A percentile compares a stretch with the other conserved stretches of the same genome.
phyloP scores from a whole-genome alignment of 1,140 invertebrate species.

The Pseudoatta argentina region DNA sequence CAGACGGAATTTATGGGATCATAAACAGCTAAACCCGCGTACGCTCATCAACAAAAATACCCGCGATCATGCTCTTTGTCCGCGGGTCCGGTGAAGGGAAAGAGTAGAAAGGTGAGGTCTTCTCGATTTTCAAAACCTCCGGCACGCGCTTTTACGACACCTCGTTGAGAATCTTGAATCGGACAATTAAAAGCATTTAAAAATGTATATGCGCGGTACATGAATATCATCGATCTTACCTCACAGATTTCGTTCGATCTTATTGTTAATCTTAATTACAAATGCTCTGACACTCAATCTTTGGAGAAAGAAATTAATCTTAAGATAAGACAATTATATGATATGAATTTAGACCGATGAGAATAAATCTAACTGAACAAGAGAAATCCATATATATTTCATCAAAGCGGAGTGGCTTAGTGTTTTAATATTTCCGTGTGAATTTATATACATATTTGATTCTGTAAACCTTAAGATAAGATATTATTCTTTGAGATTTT shows the following conservation, averaged over 20 bases:
- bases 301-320: background rate
- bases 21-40: slow-evolving; percentile 61
- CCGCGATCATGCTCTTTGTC: slow-evolving; percentile 50
- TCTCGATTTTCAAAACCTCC: slow-evolving; percentile 62
- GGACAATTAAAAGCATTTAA: slow-evolving; percentile 56
- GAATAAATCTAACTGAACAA: too few species aligned
- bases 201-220: background rate
- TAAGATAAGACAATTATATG: background rate
- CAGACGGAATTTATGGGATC: slow-evolving; percentile 72
- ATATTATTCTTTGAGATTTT: background rate
- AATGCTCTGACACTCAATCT: slow-evolving; percentile 4
- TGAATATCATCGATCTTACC: slow-evolving; percentile 17
- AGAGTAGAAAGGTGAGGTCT: background rate
- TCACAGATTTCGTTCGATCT: too few species aligned
- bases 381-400: too few species aligned
- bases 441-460: too few species aligned
- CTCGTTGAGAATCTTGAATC: background rate
- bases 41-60: slow-evolving; percentile 74
- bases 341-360: too few species aligned
- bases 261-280: slow-evolving; percentile 20
- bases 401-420: too few species aligned
- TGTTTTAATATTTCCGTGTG: too few species aligned
- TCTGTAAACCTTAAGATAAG: background rate
- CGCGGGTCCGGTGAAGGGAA: background rate
- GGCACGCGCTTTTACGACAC: slow-evolving; percentile 61